A percentile compares a stretch with the other conserved stretches of the same genome.
Conservation (phyloP, 1,140 invertebrate genomes). For the Calliopsis andreniformis region DNA sequence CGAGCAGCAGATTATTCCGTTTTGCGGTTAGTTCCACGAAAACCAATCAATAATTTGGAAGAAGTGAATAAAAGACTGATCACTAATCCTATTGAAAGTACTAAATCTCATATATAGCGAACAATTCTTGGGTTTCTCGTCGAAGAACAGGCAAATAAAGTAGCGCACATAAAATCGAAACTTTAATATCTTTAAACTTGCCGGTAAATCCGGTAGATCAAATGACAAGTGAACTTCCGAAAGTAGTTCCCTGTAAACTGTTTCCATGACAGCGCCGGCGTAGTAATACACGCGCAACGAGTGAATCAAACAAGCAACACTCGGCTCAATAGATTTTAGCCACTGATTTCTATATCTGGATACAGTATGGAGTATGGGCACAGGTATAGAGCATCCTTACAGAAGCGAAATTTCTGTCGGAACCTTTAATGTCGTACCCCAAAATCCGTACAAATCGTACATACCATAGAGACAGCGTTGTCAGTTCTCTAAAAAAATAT, state of each 20-base stretch:
- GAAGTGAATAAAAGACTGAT: conserved; percentile 27
- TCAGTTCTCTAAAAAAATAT: no score
- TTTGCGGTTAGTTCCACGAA: conserved; percentile 27
- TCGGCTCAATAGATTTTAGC: no score
- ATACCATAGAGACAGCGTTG: no score
- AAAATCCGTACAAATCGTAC: no score
- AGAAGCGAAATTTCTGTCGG: no score
- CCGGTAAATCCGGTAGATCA: conserved; percentile 50
- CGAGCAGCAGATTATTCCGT: conserved; percentile 39
- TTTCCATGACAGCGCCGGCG: conserved; percentile 65
- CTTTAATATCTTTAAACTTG: conserved; percentile 46
- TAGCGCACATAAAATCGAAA: conserved; percentile 12
- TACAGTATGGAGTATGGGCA: no score
- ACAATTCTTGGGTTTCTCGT: background rate
- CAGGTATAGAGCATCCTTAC: no score
- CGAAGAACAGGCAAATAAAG: conserved; percentile 3
- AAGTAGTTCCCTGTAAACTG: conserved; percentile 72
- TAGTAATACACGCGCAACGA: conserved; percentile 50
- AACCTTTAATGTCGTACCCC: no score
- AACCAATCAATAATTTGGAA: conserved; percentile 53
- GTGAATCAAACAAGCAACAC: no score
- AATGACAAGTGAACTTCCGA: conserved; percentile 67
- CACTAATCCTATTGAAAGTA: background rate
- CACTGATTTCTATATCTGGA: no score
- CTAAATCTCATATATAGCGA: background rate